Conservation (phyloP, 2,888 invertebrate genomes). For the Malthinus seriepunctatus region DNA sequence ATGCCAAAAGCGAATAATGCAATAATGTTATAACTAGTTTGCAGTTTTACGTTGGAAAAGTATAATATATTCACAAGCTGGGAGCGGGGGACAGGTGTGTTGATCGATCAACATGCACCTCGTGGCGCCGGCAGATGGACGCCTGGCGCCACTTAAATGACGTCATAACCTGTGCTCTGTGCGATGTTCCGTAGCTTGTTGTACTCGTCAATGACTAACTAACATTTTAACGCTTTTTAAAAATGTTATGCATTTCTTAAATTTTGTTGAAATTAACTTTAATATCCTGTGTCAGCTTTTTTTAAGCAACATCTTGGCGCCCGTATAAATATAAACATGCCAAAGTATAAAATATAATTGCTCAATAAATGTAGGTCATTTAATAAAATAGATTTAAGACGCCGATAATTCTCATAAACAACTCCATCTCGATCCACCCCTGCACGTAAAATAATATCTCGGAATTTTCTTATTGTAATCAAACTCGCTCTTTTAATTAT, state of each 20-base stretch:
- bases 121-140: constrained; percentile 48
- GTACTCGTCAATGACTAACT: constrained; percentile 34
- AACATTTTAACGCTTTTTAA: constrained; percentile 18
- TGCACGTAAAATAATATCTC: background rate
- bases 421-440: background rate
- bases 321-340: constrained; percentile 36
- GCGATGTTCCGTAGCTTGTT: constrained; percentile 34
- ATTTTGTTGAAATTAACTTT: too few relatives aligned
- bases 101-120: constrained; percentile 52
- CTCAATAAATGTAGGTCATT: constrained; percentile 40
- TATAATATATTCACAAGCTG: constrained; percentile 10
- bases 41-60: constrained; percentile 4
- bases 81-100: constrained; percentile 41
- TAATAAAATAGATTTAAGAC: constrained; percentile 34
- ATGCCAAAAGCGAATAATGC: too few relatives aligned
- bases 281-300: background rate
- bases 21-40: background rate
- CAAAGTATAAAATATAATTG: constrained; percentile 41
- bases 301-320: constrained; percentile 35
- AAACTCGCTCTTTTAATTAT: constrained; percentile 1
- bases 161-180: constrained; percentile 34
- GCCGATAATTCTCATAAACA: constrained; percentile 27
- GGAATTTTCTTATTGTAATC: background rate
- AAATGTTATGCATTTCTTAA: too few relatives aligned
- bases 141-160: constrained; percentile 30